Conservation (phyloP, 2,113 vertebrate genomes). For the Urocynchramus pylzowi region DNA sequence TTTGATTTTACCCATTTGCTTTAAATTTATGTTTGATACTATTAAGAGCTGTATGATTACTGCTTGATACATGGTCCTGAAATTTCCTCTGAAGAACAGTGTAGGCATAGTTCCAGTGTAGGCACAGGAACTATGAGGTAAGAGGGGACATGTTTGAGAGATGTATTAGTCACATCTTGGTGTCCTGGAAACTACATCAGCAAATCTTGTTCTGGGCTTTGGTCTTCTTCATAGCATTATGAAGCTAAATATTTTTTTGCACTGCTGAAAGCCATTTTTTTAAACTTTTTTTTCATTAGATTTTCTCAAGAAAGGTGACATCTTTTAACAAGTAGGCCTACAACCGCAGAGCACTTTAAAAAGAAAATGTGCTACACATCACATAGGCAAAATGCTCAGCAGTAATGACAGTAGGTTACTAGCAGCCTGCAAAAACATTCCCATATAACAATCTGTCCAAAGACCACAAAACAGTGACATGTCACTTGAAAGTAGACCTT, state of each 20-base stretch:
- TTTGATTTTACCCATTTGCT: neutral
- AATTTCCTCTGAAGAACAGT: neutral
- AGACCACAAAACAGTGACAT: neutral
- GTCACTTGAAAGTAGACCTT: neutral
- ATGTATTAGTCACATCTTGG: neutral
- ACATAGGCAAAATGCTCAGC: neutral
- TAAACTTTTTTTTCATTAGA: neutral
- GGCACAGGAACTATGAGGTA: neutral
- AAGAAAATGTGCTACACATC: neutral
- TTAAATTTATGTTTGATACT: neutral
- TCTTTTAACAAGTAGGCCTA: neutral
- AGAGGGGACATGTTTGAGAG: neutral
- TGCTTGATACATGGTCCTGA: neutral
- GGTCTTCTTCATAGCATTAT: neutral
- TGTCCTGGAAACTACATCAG: neutral
- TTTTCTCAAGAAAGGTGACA: neutral
- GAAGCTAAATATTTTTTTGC: neutral
- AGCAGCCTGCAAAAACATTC: neutral
- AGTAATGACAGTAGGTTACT: neutral
- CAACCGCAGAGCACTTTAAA: neutral
- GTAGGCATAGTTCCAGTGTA: neutral
- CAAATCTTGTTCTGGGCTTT: neutral
- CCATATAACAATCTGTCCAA: neutral
- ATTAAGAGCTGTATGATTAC: neutral
- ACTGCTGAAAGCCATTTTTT: neutral